Percentiles rank a stretch among this genome's conserved stretches.
Evolutionary conservation across 2,888 invertebrate species (phyloP).

Genomic region (Exephanes ischioxanthus): DNA sequence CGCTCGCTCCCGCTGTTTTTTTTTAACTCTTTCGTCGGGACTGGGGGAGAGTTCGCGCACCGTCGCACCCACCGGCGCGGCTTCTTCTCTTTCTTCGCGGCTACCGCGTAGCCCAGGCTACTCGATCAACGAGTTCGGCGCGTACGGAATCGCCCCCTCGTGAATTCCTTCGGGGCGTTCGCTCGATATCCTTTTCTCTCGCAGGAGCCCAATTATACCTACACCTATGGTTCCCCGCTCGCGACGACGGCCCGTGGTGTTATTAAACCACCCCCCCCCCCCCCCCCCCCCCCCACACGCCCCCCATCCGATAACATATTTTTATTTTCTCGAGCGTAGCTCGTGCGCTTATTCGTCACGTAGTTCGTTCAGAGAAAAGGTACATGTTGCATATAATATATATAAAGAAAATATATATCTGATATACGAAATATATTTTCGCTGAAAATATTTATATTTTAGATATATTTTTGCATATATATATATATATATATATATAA

Average conservation of each 20-base stretch:
- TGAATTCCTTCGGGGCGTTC: slow-evolving; percentile 54
- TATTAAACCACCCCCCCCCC: neutral
- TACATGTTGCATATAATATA: neutral
- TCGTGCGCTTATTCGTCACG: neutral
- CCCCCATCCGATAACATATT: neutral
- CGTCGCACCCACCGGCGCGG: slow-evolving; percentile 12
- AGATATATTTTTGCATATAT: too few species aligned
- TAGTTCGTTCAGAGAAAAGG: neutral
- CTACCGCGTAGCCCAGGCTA: neutral
- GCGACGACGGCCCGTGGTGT: neutral
- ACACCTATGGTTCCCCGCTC: neutral
- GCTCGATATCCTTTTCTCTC: slow-evolving; percentile 7
- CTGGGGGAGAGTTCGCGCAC: neutral
- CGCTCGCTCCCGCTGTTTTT: slow-evolving; percentile 47
- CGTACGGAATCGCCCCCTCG: slow-evolving; percentile 59
- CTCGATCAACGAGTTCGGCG: slow-evolving; percentile 40
- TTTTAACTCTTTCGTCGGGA: slow-evolving; percentile 11
- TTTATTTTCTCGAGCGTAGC: neutral
- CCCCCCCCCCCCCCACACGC: too few species aligned
- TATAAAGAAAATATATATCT: too few species aligned
- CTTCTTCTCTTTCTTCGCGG: slow-evolving; percentile 27
- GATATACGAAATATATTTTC: too few species aligned
- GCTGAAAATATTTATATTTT: too few species aligned
- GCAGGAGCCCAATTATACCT: slow-evolving; percentile 63
- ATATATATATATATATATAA: too few species aligned